These are phyloP conservation scores for Dissostichus mawsoni DNA, from an alignment of 2,113 vertebrate genomes.

Conservation along the genomic window DNA sequence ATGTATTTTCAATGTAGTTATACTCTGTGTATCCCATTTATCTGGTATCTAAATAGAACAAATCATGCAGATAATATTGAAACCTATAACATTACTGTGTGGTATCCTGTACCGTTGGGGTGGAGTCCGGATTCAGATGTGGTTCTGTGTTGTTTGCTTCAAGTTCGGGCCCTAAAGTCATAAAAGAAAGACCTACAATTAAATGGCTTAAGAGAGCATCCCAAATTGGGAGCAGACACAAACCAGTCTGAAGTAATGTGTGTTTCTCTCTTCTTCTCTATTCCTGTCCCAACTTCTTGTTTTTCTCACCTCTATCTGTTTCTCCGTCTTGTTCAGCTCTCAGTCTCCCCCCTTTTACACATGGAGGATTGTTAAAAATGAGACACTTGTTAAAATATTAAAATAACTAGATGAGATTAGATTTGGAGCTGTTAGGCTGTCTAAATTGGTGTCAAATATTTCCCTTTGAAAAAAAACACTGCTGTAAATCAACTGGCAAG, in stretches of 20 bases:
- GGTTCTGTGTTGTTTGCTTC: constrained; percentile 58
- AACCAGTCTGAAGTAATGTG: constrained; percentile 37
- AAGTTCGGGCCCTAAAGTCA: constrained; percentile 42
- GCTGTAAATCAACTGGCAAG: constrained; percentile 56
- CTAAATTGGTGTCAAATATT: constrained; percentile 61
- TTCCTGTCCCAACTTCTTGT: not conserved
- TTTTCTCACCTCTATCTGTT: constrained; percentile 34
- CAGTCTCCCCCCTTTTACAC: not conserved
- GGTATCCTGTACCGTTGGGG: constrained; percentile 41
- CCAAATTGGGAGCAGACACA: constrained; percentile 55
- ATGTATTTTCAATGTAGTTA: too few species aligned
- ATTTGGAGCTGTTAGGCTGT: constrained; percentile 32
- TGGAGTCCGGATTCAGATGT: constrained; percentile 64
- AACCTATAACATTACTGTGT: not conserved
- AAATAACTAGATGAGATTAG: constrained; percentile 58
- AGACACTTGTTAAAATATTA: constrained; percentile 52
- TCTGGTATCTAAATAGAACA: not conserved
- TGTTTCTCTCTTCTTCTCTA: constrained; percentile 4
- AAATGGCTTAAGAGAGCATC: constrained; percentile 56
- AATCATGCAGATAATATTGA: constrained; percentile 8
- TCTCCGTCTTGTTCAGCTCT: not conserved
- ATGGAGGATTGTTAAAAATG: constrained; percentile 22
- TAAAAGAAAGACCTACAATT: constrained; percentile 63
- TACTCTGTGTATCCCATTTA: too few species aligned
- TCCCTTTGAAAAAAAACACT: constrained; percentile 41